phyloP scores from a whole-genome alignment of 2,888 invertebrate species.

The Lycaena phlaeas region DNA sequence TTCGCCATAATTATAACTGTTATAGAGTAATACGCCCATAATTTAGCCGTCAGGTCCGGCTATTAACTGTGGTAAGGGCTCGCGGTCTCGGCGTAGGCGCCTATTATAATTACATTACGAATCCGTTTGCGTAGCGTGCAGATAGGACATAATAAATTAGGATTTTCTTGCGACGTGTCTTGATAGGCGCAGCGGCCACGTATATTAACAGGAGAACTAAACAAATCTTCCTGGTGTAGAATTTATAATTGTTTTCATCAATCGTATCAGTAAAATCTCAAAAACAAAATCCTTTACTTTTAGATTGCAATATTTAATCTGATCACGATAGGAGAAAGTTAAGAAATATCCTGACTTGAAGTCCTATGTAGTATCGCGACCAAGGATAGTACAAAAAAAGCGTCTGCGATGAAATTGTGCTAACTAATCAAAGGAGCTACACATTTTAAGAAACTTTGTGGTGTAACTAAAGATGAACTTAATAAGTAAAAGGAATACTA shows the following conservation, averaged over 20 bases:
- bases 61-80: background rate
- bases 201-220: background rate
- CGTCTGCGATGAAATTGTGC: too few species aligned
- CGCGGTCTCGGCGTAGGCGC: background rate
- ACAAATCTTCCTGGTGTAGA: background rate
- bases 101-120: constrained; percentile 6
- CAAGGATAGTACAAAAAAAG: too few species aligned
- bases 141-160: constrained; percentile 5
- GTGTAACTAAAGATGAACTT: too few species aligned
- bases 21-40: background rate
- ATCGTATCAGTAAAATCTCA: too few species aligned
- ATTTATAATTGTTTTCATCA: too few species aligned
- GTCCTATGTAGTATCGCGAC: background rate
- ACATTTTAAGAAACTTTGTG: too few species aligned
- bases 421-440: too few species aligned
- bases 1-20: background rate
- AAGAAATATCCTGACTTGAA: too few species aligned
- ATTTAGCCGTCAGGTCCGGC: constrained; percentile 1
- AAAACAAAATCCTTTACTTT: too few species aligned
- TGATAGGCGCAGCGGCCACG: background rate
- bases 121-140: constrained; percentile 6
- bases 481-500: too few species aligned
- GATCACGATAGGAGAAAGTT: too few species aligned
- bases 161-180: background rate
- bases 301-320: too few species aligned